A percentile compares a stretch with the other conserved stretches of the same genome.
These are phyloP conservation scores for Protobothrops mucrosquamatus DNA, from an alignment of 2,113 vertebrate species.

Conservation along the genomic window DNA sequence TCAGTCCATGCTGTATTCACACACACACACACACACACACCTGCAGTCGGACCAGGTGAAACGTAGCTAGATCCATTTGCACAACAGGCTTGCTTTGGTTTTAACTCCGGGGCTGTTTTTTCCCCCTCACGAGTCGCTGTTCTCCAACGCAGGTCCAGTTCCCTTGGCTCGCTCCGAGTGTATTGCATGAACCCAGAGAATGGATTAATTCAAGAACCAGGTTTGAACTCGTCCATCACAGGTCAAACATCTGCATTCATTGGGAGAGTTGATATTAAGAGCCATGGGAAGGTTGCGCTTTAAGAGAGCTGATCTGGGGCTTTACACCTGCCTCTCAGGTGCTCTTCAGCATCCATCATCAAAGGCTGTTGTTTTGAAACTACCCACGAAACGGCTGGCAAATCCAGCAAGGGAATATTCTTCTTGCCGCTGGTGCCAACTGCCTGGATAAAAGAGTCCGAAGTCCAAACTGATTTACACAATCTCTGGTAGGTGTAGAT, in stretches of 20 bases:
- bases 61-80: neutral
- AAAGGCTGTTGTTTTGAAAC: neutral
- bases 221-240: neutral
- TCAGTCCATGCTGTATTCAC: neutral
- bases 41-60: neutral
- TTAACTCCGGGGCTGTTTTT: neutral
- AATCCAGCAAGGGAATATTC: neutral
- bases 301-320: neutral
- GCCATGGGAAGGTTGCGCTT: neutral
- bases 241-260: neutral
- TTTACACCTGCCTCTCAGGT: neutral
- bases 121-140: no score
- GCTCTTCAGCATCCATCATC: neutral
- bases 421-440: neutral
- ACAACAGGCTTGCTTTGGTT: neutral
- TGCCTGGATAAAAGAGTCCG: neutral
- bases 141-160: neutral
- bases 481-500: rapidly evolving
- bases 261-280: neutral
- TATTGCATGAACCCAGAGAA: neutral
- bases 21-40: neutral
- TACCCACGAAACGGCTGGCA: neutral
- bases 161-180: neutral
- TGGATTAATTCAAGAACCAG: neutral
- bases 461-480: neutral